phyloP scores from a whole-genome alignment of 1,140 invertebrate species.

The Mesaphorura yosii region DNA sequence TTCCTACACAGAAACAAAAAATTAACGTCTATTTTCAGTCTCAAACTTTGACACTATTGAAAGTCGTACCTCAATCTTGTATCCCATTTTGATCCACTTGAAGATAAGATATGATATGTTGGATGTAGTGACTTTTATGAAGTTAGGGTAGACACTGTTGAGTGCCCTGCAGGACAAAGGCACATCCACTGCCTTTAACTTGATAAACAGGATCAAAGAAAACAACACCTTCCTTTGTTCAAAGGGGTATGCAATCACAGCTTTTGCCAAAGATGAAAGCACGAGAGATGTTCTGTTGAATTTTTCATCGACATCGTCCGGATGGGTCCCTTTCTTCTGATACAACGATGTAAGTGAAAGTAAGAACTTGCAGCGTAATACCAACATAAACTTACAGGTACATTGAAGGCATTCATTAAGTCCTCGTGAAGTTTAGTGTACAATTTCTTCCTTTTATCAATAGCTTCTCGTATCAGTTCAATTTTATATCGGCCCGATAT shows the following conservation, averaged over 20 bases:
- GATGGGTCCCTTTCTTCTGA: too few species aligned
- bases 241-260: constrained; percentile 36
- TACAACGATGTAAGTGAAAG: too few species aligned
- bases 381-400: constrained; percentile 1
- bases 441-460: neutral
- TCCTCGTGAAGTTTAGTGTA: neutral
- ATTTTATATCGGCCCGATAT: too few species aligned
- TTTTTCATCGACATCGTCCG: constrained; percentile 36
- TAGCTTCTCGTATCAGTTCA: too few species aligned
- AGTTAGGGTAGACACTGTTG: constrained; percentile 23
- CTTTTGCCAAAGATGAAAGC: constrained; percentile 35
- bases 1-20: constrained; percentile 6
- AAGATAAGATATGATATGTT: constrained; percentile 18
- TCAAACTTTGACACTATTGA: constrained; percentile 1
- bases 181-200: constrained; percentile 34
- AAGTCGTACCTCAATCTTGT: constrained; percentile 3
- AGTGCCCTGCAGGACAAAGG: constrained; percentile 35
- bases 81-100: constrained; percentile 9
- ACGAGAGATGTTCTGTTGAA: constrained; percentile 35
- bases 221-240: constrained; percentile 37
- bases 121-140: constrained; percentile 24
- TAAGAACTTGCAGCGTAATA: too few species aligned
- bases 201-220: constrained; percentile 35
- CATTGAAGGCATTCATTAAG: neutral
- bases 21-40: neutral